phyloP scores from a whole-genome alignment of 2,888 invertebrate genomes.

The Caenorhabditis zanzibari region DNA sequence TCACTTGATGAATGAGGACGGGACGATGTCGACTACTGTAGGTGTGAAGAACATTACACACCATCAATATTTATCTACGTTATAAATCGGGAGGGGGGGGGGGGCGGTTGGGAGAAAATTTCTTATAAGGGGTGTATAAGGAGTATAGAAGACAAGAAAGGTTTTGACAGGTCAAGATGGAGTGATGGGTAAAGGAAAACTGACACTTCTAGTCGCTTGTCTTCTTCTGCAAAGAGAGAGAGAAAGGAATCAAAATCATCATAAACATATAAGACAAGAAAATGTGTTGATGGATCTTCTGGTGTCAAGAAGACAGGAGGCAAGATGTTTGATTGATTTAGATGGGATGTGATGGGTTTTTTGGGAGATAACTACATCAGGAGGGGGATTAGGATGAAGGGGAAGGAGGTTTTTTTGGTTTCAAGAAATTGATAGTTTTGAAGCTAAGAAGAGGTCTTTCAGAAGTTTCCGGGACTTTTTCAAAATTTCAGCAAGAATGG shows the following conservation, averaged over 20 bases:
- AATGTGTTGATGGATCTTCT: slow-evolving; percentile 3
- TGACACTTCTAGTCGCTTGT: slow-evolving; percentile 26
- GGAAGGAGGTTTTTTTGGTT: too few species aligned
- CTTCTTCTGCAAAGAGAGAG: neutral
- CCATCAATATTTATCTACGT: neutral
- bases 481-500: too few species aligned
- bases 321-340: too few species aligned
- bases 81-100: neutral
- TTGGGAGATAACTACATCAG: too few species aligned
- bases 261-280: slow-evolving; percentile 35
- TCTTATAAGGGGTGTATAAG: too few species aligned
- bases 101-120: too few species aligned
- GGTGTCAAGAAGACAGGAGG: neutral
- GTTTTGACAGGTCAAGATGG: slow-evolving; percentile 45
- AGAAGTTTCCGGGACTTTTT: too few species aligned
- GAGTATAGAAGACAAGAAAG: too few species aligned
- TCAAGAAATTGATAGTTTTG: too few species aligned
- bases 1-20: slow-evolving; percentile 63
- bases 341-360: too few species aligned
- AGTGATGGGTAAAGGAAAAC: slow-evolving; percentile 47
- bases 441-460: too few species aligned
- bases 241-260: slow-evolving; percentile 23
- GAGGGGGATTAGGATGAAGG: too few species aligned
- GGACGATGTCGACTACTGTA: neutral
- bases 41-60: slow-evolving; percentile 38